Base-by-base conservation (phyloP, 2,113 vertebrate genomes). In the Phyllostomus hastatus region DNA sequence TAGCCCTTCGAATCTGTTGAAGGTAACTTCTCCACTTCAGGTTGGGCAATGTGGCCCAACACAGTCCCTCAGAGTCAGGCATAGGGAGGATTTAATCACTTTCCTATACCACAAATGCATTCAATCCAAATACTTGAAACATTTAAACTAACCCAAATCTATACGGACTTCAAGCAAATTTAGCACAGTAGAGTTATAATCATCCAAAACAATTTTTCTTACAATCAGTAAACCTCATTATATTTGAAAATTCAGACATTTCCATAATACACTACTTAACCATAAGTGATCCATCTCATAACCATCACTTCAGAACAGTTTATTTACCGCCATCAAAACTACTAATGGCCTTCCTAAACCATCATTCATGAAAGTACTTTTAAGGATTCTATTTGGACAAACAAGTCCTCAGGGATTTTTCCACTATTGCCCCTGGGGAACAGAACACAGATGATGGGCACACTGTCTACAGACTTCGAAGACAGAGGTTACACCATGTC, bases 181-280 rank as follows among this genome's bases (percentile, higher is more conserved):
- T 76, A 81, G 10, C 31, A 54, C 54, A 48, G 19, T 48, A 7
- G 46, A 76, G n/a, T 88, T 72, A 54, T 41, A 15, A 31, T 88
- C 9, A 70, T 70, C 19, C 41, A 85, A 70, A 85, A 70, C 19
- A 24, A 33, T 82, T 88, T 20, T 90, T 81, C 80, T 92, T 48
- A 82, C 33, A 80, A 76, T 88, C 82, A 89, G 70, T 92, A 70
- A 66, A 33, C 76, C 5, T 35, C 66, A 86, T 19, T 91, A 15
- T 75, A 84, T 86, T 81, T 26, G 10, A 90, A 91, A 93, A 88
- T 91, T 91, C 35, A 85, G 41, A 93, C 28, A 93, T 90, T 92
- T 48, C 17, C 75, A 76, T 52, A 80, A 54, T 11, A 35, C 7
- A 66, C 67, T 57, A 81, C 24, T 66, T 92, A 75, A 57, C 38